Base-by-base conservation (phyloP, 2,888 invertebrate species). In the Malacosoma neustria region DNA sequence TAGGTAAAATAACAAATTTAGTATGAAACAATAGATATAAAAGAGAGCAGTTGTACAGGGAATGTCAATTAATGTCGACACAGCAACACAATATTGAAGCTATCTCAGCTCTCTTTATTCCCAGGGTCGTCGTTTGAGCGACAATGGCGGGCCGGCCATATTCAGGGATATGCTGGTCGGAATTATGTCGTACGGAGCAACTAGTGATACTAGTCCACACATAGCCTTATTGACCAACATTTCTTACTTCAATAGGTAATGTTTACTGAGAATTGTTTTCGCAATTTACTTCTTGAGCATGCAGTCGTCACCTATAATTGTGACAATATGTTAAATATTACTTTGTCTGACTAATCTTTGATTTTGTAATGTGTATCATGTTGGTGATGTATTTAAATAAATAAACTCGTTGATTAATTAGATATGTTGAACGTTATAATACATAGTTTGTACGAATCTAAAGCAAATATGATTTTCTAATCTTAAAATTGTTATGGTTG, bases 101-200 rank as follows among this genome's bases (percentile, higher is more conserved):
- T 29, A 29, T 6, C 7, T 34, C 14, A 11, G 3, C 34, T 32
- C 22, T 30, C 30, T 32, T 30, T 34, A 36, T 32, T 45, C 40
- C 15, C 45, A 77, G 79, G 61, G 61, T 4, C 61, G 54, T 11
- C 57, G 51, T 11, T 35, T 79, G 9, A 67, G 51, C 36, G 81
- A 81, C 49, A 73, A 65, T 32, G 80, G 81, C 1, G 77, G 80
- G 1, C 63, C 75, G 0, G 79, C 67, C 1, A 38, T 62, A 2
- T 61, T 52, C 12, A 45, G 49, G 3, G 33, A 61, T 0, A 4
- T 53, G 0, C 41, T 76, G 1, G 63, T 74, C 0, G 82, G 81
- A 1, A 49, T 82, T 1, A 40, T 72, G 6, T 76, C 77, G 0
- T 64, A 58, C 29, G 70, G 70, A 9, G 66, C 54, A 2, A 41